These are phyloP conservation scores for Oryzias curvinotus DNA, from an alignment of 2,113 vertebrate genomes.

Conservation along the genomic window DNA sequence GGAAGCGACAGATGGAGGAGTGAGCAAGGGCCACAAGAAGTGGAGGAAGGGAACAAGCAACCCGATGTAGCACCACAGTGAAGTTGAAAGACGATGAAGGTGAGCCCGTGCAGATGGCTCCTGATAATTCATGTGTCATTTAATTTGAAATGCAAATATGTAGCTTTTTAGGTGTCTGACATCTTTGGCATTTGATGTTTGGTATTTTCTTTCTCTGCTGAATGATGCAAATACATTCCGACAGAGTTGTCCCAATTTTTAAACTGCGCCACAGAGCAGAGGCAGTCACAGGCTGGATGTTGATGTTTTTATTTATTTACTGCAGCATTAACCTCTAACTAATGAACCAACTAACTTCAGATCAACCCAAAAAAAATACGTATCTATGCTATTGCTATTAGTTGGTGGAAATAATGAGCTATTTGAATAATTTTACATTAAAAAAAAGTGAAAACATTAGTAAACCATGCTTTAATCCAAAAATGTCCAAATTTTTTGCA, in stretches of 20 bases:
- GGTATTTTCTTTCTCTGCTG: conserved; percentile 31
- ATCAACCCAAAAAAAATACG: background rate
- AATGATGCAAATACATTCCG: conserved; percentile 22
- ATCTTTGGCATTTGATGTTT: conserved; percentile 9
- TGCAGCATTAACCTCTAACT: background rate
- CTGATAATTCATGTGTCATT: background rate
- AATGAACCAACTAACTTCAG: no score
- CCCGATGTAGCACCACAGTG: conserved; percentile 9
- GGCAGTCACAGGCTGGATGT: conserved; percentile 1
- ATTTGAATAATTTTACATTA: no score
- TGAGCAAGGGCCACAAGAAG: conserved; percentile 3
- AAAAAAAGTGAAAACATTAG: no score
- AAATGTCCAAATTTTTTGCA: no score
- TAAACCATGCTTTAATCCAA: no score
- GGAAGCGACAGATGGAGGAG: conserved; percentile 43
- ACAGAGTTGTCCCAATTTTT: background rate
- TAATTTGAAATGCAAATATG: conserved; percentile 3
- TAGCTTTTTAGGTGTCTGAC: conserved; percentile 13
- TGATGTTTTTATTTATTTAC: background rate
- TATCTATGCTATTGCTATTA: background rate
- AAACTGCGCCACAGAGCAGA: background rate
- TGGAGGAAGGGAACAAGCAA: conserved; percentile 13
- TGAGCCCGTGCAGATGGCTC: conserved; percentile 42
- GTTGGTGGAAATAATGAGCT: no score
- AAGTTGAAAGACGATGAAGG: conserved; percentile 37